A percentile compares a stretch with the other conserved stretches of the same genome.
Evolutionary conservation across 64 coral and sea anemone genomes (phyloP).

Genomic region (Montipora sp.): DNA sequence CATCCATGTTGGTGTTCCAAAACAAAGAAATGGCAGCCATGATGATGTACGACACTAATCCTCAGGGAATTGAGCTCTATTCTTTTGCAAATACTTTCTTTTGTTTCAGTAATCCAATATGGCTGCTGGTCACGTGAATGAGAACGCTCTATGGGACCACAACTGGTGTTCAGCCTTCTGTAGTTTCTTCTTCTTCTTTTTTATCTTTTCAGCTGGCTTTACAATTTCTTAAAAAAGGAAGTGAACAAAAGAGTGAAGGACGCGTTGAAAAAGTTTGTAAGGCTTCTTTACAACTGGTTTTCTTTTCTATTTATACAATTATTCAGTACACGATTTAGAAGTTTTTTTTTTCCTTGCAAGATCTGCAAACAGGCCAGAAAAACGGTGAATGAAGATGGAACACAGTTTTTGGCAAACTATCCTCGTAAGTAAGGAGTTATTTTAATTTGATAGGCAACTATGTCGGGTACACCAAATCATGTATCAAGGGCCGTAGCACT

Average conservation of each 20-base stretch:
- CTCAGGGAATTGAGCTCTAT: too few species aligned
- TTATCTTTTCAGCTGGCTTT: background rate
- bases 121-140: too few species aligned
- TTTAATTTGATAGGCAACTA: too few species aligned
- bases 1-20: too few species aligned
- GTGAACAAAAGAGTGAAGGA: background rate
- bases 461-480: too few species aligned
- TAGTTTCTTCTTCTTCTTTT: background rate
- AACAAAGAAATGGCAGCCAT: too few species aligned
- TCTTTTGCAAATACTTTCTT: too few species aligned
- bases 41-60: too few species aligned
- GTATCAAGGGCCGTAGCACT: too few species aligned
- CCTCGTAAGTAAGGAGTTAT: background rate
- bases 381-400: constrained; percentile 4
- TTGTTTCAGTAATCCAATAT: too few species aligned
- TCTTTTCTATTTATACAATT: background rate
- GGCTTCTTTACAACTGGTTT: background rate
- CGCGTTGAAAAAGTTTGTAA: background rate
- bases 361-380: constrained; percentile 20
- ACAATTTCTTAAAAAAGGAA: background rate
- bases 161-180: too few species aligned
- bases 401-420: constrained; percentile 1
- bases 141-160: too few species aligned
- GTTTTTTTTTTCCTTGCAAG: background rate
- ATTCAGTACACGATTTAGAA: background rate